Base-by-base conservation (phyloP, 2,113 vertebrate species). In the Campylomormyrus numenius region DNA sequence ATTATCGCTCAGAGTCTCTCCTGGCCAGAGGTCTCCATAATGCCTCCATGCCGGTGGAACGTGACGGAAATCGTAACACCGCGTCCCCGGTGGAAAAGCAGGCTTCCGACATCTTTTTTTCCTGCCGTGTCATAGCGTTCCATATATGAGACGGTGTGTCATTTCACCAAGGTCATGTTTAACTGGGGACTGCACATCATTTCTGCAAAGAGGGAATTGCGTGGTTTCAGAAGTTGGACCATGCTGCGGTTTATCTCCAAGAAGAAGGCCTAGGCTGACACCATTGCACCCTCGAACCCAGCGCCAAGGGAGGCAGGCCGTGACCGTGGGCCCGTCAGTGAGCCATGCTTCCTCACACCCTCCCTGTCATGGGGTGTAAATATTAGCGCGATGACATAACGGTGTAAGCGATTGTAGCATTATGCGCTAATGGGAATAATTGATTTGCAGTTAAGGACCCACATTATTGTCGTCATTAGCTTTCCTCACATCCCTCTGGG, bases 381-480 rank as follows among this genome's bases (percentile, higher is more conserved):
- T 94, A 95, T 94, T 92, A 92, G 92, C 90, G 88, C 39, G 90
- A 91, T 21, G 83, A 85, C 21, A 24, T 85, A n/a, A 2, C 45
- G 3, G 39, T n/a, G 21, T 48, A 85, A 48, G 39, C 21, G 45
- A 85, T 48, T 85, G 83, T 85, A 85, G 42, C 39, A 85, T 85
- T 48, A 48, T 10, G 45, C n/a, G 83, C 83, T 85, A 48, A 45
- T 46, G 45, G 83, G 21, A 85, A 48, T 94, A 93, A 93, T 92
- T 92, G 90, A 93, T 91, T 94, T 95, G 94, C 91, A 95, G 92
- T 95, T 94, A 77, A 92, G 89, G 53, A 21, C 83, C 83, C 45
- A 48, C 35, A 80, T 42, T 48, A 48, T 85, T 48, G 83, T 87
- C 31, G 39, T 53, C 49, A 87, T n/a, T 87, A 27, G n/a, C 15